These are phyloP conservation scores for Eidolon helvum DNA, from an alignment of 2,113 vertebrate species.

Conservation along the genomic window DNA sequence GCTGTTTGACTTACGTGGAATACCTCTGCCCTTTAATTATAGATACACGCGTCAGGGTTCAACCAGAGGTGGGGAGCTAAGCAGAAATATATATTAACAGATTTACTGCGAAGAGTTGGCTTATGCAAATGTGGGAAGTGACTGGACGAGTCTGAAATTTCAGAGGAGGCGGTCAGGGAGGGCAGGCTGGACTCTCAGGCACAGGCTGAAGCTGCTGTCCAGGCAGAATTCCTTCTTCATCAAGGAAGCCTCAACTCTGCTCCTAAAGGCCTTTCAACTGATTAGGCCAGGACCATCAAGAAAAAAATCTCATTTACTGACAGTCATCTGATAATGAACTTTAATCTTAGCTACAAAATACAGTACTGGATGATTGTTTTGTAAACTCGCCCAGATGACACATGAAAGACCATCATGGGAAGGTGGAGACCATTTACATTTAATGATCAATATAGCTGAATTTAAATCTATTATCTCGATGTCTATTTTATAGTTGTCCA, in stretches of 20 bases:
- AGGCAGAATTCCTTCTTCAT: too few relatives aligned
- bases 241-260: not conserved
- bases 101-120: not conserved
- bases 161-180: too few relatives aligned
- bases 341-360: not conserved
- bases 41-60: not conserved
- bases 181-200: too few relatives aligned
- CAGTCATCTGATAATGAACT: not conserved
- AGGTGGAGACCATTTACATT: not conserved
- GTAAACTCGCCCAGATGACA: too few relatives aligned
- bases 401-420: not conserved
- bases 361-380: not conserved
- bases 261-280: not conserved
- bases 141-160: not conserved
- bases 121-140: not conserved
- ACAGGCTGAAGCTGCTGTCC: too few relatives aligned
- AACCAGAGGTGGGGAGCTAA: not conserved
- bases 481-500: not conserved
- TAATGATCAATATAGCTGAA: not conserved
- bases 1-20: not conserved
- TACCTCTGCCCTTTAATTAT: not conserved
- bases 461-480: not conserved
- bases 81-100: not conserved
- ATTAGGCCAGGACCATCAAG: not conserved
- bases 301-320: not conserved